Conservation (phyloP, 2,888 invertebrate genomes). For the Euclidia mi region DNA sequence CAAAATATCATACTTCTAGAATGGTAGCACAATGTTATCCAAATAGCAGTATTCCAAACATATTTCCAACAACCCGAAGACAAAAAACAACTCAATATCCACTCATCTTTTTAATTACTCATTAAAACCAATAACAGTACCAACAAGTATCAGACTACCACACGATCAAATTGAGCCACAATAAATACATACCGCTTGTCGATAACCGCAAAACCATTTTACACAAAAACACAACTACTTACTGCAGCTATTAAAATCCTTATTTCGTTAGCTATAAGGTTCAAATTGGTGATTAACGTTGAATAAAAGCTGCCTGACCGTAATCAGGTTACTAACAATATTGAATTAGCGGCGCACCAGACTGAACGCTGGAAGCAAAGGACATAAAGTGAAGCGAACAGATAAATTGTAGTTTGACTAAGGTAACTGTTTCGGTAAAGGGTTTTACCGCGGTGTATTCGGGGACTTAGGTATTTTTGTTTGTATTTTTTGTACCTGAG, state of each 20-base stretch:
- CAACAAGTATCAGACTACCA: slow-evolving; percentile 23
- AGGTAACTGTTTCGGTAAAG: no score
- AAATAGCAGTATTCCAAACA: no score
- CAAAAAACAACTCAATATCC: not conserved
- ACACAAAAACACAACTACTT: slow-evolving; percentile 4
- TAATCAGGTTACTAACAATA: slow-evolving; percentile 63
- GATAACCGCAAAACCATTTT: slow-evolving; percentile 28
- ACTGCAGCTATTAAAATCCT: slow-evolving; percentile 9
- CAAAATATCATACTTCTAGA: no score
- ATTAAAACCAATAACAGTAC: not conserved
- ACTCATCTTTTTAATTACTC: not conserved
- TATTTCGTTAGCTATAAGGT: slow-evolving; percentile 29
- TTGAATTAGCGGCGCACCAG: slow-evolving; percentile 64
- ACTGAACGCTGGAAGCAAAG: slow-evolving; percentile 39
- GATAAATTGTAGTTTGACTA: no score
- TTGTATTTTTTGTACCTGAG: no score
- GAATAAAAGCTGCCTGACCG: slow-evolving; percentile 13
- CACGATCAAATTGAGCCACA: slow-evolving; percentile 30
- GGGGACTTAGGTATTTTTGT: no score
- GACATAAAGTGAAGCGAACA: slow-evolving; percentile 32
- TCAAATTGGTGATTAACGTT: slow-evolving; percentile 24
- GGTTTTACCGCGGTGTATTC: no score
- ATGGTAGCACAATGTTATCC: no score
- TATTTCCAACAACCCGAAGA: no score
- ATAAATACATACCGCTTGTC: slow-evolving; percentile 33